These are phyloP conservation scores for Ptychodera flava DNA, from an alignment of 35 echinoderm and acorn worm genomes.

Conservation along the genomic window DNA sequence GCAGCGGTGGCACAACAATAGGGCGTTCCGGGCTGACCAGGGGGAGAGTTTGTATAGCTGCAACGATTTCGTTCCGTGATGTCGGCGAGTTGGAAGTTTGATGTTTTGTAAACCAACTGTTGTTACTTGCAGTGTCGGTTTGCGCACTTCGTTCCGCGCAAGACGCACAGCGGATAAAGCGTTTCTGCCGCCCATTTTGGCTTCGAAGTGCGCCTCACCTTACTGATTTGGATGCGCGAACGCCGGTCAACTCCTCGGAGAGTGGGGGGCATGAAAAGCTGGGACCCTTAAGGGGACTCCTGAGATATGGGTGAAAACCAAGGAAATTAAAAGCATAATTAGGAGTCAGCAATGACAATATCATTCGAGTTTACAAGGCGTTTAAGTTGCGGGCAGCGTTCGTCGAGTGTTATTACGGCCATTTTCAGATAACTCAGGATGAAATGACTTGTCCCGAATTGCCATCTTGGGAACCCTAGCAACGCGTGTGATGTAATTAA, in stretches of 20 bases:
- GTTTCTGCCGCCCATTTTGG: too few species aligned
- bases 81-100: too few species aligned
- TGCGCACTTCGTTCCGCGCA: too few species aligned
- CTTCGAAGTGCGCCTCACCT: too few species aligned
- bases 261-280: neutral
- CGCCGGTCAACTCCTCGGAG: neutral
- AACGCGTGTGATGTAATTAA: too few species aligned
- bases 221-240: neutral
- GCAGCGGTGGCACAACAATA: too few species aligned
- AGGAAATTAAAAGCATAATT: neutral
- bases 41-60: too few species aligned
- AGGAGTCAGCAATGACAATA: neutral
- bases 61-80: too few species aligned
- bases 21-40: too few species aligned
- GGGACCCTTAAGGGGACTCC: neutral
- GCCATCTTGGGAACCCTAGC: neutral
- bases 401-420: neutral
- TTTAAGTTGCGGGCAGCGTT: neutral
- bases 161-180: too few species aligned
- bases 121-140: too few species aligned
- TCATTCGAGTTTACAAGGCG: neutral
- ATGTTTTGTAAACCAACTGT: too few species aligned
- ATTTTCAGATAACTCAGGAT: neutral
- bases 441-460: neutral
- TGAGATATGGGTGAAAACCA: neutral